Evolutionary conservation across 1,140 invertebrate species (phyloP), one percentile per base, ranked within the genome.

Genomic region (Hycleus phaleratus): DNA sequence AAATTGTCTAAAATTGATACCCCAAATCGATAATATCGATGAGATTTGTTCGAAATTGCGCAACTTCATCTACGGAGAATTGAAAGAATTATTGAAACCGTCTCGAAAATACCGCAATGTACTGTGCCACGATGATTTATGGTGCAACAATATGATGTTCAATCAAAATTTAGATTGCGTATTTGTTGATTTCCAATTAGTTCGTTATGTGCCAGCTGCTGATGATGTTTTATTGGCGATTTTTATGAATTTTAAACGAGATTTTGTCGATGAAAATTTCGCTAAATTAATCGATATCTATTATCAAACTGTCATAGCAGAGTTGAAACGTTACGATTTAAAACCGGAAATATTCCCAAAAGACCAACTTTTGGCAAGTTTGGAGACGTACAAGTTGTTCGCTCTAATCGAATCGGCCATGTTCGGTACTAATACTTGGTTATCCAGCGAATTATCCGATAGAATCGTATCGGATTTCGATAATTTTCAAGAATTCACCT

Each of bases 161-260:
- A 82, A 81, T 63, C 78, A 79, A 53, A 66, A 75, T 0, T 49
- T 71, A 1, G 68, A 72, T 9, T 79, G 80, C 12, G 71, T 80
- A 5, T 61, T 85, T 8, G 75, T 86, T n/a, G 83, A 86, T 64
- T 83, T 80, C 48, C 84, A 85, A 67, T 72, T 84, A 25, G 77
- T 74, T 0, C 64, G 82, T 38, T 84, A 79, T 67, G 70, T 73
- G 12, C 71, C 76, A 1, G 77, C 78, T 0, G 74, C 73, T 55
- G 47, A 77, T 11, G 79, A 81, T 63, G 60, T 80, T 5, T 66
- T 78, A 0, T 76, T 77, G 1, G 25, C 79, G 2, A 65, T 81
- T 24, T 79, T 75, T 53, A 76, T 80, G 26, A 79, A 79, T 53
- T 79, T 77, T 0, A 73, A 65, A 0, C 70, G 70, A 47, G 39